These are phyloP conservation scores for Linnaemya vulpina DNA, from an alignment of 2,888 invertebrate genomes.

Conservation along the genomic window DNA sequence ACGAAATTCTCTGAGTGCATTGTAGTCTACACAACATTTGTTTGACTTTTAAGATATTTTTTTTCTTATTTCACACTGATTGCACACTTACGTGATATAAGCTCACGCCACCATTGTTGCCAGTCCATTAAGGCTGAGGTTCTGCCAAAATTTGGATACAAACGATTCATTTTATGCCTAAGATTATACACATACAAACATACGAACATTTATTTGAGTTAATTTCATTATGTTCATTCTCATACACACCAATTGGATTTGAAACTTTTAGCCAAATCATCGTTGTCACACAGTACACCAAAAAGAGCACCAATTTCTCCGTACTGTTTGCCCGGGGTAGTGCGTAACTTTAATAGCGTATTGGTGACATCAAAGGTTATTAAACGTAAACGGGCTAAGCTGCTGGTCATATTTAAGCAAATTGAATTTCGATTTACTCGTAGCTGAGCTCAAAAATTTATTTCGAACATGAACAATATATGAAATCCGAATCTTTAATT, in stretches of 20 bases:
- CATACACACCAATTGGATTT: constrained; percentile 85
- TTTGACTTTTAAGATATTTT: not conserved
- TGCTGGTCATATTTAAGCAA: constrained; percentile 74
- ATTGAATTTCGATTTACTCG: not conserved
- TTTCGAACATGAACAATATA: not conserved
- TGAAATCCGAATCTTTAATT: not conserved
- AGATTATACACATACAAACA: constrained; percentile 1
- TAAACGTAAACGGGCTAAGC: constrained; percentile 83
- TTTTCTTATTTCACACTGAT: constrained; percentile 26
- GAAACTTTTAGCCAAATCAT: constrained; percentile 86
- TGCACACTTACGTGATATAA: constrained; percentile 78
- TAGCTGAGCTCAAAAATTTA: not conserved
- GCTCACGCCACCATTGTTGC: constrained; percentile 91
- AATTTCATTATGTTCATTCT: constrained; percentile 5
- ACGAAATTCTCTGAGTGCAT: constrained; percentile 2
- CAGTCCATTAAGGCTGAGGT: constrained; percentile 86
- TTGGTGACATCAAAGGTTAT: constrained; percentile 95
- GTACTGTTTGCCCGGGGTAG: constrained; percentile 90
- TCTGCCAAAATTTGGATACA: constrained; percentile 92
- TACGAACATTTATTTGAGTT: not conserved
- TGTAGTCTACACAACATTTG: not conserved
- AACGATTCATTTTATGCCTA: constrained; percentile 84
- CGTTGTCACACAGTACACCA: constrained; percentile 86
- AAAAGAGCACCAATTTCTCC: constrained; percentile 87
- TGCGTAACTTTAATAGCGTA: constrained; percentile 89